phyloP scores from a whole-genome alignment of 2,797 vertebrate genomes.

The Loriculus beryllinus region DNA sequence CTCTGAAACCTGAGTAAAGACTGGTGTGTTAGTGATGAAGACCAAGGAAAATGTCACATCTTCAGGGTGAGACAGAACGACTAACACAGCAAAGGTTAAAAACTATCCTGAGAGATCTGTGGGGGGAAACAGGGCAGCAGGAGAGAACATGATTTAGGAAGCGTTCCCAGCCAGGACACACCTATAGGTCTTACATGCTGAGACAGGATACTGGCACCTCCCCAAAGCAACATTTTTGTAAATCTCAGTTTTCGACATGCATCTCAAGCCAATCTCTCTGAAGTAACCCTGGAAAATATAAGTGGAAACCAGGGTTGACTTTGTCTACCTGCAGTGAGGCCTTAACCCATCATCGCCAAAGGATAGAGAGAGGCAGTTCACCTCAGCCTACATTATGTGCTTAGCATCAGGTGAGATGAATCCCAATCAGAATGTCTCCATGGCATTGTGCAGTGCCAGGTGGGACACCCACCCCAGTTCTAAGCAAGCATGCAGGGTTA shows the following conservation, averaged over 20 bases:
- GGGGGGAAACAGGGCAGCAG: neutral
- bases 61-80: neutral
- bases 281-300: neutral
- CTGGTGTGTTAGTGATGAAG: neutral
- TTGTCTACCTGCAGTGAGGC: neutral
- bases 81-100: neutral
- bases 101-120: neutral
- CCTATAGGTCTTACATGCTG: neutral
- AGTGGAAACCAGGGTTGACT: neutral
- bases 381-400: neutral
- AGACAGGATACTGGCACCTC: neutral
- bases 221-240: neutral
- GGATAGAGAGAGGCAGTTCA: neutral
- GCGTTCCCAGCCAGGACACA: neutral
- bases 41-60: neutral
- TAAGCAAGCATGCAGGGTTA: neutral
- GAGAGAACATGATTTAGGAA: neutral
- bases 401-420: neutral
- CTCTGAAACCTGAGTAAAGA: neutral
- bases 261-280: neutral
- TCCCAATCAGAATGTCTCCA: neutral
- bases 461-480: neutral
- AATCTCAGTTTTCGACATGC: neutral
- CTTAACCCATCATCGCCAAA: neutral
- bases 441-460: fast-evolving